Conservation (phyloP, 2,113 vertebrate species). For the Phainopepla nitens region DNA sequence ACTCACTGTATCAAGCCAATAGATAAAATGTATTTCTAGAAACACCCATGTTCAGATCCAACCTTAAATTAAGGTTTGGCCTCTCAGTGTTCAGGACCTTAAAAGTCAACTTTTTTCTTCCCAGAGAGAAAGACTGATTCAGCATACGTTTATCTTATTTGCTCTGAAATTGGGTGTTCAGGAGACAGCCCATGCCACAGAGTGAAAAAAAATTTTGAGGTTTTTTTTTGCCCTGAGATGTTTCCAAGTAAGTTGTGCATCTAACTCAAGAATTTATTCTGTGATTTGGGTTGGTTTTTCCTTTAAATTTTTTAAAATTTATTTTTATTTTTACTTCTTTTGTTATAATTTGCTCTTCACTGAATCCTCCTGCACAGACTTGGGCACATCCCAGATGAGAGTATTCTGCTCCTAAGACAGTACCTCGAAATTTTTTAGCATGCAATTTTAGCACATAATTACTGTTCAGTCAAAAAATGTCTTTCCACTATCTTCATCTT, state of each 20-base stretch:
- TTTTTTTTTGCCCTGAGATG: background rate
- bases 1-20: background rate
- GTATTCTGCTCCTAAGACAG: background rate
- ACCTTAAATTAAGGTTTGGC: background rate
- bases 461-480: background rate
- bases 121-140: background rate
- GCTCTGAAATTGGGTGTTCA: background rate
- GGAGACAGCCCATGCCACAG: background rate
- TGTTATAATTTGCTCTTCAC: background rate
- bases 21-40: background rate
- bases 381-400: background rate
- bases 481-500: background rate
- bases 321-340: no score
- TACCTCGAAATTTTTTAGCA: background rate
- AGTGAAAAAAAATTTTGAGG: background rate
- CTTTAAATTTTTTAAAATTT: no score
- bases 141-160: background rate
- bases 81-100: background rate
- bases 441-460: background rate
- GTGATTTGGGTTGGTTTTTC: background rate
- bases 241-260: background rate
- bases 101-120: background rate
- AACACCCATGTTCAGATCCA: background rate
- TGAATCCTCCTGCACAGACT: background rate
- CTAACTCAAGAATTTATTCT: background rate